Evolutionary conservation across 2,888 invertebrate species (phyloP), one percentile per base, ranked within the genome.

Genomic region (Chrysolina americana): DNA sequence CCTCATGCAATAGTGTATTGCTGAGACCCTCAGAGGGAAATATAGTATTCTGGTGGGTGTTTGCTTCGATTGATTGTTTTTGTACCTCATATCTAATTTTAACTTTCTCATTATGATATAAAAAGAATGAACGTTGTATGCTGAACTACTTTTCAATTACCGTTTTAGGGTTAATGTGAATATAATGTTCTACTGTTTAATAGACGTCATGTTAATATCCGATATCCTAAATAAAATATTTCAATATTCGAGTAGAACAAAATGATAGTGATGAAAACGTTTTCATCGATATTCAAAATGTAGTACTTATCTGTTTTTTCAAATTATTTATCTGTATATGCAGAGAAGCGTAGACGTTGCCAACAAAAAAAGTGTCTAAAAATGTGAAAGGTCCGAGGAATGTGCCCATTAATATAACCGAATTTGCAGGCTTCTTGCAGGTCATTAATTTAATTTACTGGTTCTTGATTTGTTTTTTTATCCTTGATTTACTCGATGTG

Each of bases 121-220:
- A 5, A 53, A 21, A 53, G 13, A 13, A 53, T 53, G 53, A 53
- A 21, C 19, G 44, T 44, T 13, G 44, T 44, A 44, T 1, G 15
- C 11, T 44, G 23, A 21, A 53, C 53, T 17, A 53, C 21, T 53
- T 53, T 53, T 53, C 53, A 53, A 53, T 53, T 21, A 53, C 19
- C 53, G 19, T 53, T 53, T 21, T 53, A 5, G 21, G 21, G 53
- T 53, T 53, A 53, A 53, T 53, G 53, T 53, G 53, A 53, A 21
- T 53, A 19, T 53, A 53, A 53, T 53, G 53, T 53, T 13, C 53
- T 23, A 11, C 19, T 21, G 53, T 53, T 53, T 53, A 21, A 10
- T 19, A 21, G 3, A 53, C 53, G 13, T 53, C 53, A 53, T 53
- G 23, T 19, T 11, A 53, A 53, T 53, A 53, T 53, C n/a, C 17